Percentiles rank a stretch among this genome's conserved stretches.
Conservation (phyloP, 2,797 vertebrate species). For the Hydrolagus colliei region DNA sequence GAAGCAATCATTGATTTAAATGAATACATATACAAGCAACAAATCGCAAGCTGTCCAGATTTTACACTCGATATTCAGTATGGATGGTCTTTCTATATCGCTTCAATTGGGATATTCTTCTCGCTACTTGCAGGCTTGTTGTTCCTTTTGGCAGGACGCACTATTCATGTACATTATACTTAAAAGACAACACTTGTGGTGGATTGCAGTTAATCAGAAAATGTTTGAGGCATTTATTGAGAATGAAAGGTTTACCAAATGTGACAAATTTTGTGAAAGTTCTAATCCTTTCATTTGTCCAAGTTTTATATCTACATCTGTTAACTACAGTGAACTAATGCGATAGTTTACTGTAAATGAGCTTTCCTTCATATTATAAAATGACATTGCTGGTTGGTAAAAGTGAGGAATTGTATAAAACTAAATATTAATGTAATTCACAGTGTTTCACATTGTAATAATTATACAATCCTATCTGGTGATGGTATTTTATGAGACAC, state of each 20-base stretch:
- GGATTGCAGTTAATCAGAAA: constrained; percentile 29
- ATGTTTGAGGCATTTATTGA: neutral
- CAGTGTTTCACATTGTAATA: neutral
- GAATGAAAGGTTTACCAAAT: neutral
- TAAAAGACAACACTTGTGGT: constrained; percentile 43
- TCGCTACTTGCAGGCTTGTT: constrained; percentile 79
- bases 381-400: neutral
- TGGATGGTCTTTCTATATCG: constrained; percentile 88
- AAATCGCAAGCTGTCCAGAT: constrained; percentile 51
- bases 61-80: constrained; percentile 70
- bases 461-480: neutral
- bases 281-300: neutral
- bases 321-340: neutral
- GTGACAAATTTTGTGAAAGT: neutral
- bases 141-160: constrained; percentile 78
- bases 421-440: neutral
- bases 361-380: neutral
- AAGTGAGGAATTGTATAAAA: neutral
- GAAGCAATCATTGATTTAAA: constrained; percentile 76
- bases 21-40: constrained; percentile 61
- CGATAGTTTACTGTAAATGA: neutral
- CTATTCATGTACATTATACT: constrained; percentile 65
- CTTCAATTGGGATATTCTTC: constrained; percentile 82
- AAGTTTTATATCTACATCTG: neutral
- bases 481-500: neutral